Base-by-base conservation (phyloP, 2,113 vertebrate genomes). In the Zonotrichia leucophrys region DNA sequence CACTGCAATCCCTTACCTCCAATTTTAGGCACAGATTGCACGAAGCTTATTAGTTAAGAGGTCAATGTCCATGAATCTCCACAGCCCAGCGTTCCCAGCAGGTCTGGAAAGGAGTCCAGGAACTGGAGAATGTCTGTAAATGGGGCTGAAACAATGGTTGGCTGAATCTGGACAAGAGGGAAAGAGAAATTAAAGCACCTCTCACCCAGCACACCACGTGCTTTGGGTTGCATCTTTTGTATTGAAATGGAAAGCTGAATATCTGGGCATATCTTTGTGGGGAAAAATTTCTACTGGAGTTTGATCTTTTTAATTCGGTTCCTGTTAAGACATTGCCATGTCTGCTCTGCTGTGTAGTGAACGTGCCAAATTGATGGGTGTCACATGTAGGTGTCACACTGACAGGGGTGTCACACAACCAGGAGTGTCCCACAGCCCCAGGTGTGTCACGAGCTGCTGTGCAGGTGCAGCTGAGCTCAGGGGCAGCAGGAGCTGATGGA, bases 321-420 rank as follows among this genome's bases (percentile, higher is more conserved):
- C 37, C 30, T 80, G 3, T n/a, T 53, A 33, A 80, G 47, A 30
- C 15, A n/a, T 35, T 58, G 67, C n/a, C 47, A 17, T 0, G 0
- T 47, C 52, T 78, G 63, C 55, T 73, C 33, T 85, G 53, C 55
- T 53, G 39, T 1, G 4, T 4, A 16, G 50, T 7, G 41, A 76
- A 14, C 0, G 1, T 24, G 58, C 22, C 41, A 50, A 39, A 73
- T 0, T 30, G 66, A n/a, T 9, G 60, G 37, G n/a, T 64, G 75
- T 37, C 4, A 1, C 31, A 5, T 0, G 1, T 9, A 3, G 2
- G 46, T 47, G 46, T 47, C 55, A 22, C 39, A 42, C 39, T 20
- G 8, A 0, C 2, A 37, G 0, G 4, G 6, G 15, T 49, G 24
- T 31, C 55, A 55, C 53, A 55, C 31, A 55, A 5, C 22, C 47